Evolutionary conservation across 2,797 vertebrate species (phyloP).

Genomic region (Rousettus madagascariensis): DNA sequence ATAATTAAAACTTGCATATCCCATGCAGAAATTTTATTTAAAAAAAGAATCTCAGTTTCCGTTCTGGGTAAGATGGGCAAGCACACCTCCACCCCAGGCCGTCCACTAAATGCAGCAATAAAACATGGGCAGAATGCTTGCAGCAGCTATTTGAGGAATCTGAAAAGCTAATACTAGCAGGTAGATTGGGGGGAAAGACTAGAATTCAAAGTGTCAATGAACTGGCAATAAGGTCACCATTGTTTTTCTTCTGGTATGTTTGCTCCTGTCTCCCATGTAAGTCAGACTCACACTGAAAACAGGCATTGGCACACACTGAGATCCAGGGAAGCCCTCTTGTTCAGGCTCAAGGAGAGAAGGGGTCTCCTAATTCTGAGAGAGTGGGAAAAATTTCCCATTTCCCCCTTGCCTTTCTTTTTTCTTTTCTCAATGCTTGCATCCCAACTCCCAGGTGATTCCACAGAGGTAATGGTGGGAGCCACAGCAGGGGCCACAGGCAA

Average conservation of each 20-base stretch:
- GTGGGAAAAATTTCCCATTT: background rate
- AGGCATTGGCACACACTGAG: background rate
- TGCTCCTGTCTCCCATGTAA: accelerated
- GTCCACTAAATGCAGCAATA: background rate
- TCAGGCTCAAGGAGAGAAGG: background rate
- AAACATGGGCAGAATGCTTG: background rate
- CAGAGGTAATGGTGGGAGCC: background rate
- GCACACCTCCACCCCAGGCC: background rate
- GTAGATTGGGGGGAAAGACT: background rate
- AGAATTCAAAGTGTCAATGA: background rate
- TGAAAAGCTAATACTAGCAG: conserved; percentile 21
- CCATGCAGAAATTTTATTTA: background rate
- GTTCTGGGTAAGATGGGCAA: background rate
- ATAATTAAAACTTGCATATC: background rate
- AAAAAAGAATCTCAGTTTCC: background rate
- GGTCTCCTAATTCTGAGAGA: background rate
- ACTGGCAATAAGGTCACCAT: background rate
- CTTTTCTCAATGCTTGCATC: background rate
- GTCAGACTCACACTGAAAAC: background rate
- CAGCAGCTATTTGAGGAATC: background rate
- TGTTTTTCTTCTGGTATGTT: background rate
- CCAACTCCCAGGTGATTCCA: background rate
- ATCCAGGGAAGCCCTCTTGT: background rate
- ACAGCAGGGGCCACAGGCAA: background rate
- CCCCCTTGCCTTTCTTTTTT: background rate